These are phyloP conservation scores for Onychorhynchus coronatus DNA, from an alignment of 2,113 vertebrate genomes.

Conservation along the genomic window DNA sequence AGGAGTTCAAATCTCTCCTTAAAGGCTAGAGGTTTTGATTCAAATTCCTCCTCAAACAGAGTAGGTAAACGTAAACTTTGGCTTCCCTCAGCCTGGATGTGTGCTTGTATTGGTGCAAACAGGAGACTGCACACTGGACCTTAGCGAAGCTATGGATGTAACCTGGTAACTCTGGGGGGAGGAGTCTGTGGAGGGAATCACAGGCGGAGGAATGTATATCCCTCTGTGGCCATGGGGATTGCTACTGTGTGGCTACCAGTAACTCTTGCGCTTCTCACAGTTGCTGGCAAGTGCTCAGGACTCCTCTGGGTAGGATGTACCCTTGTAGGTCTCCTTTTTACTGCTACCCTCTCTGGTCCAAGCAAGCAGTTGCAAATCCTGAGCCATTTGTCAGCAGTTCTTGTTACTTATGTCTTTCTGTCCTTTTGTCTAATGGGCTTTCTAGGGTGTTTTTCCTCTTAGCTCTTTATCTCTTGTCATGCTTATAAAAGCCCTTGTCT, in stretches of 20 bases:
- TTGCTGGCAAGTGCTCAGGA: rapidly evolving
- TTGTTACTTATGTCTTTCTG: neutral
- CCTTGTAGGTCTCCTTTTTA: neutral
- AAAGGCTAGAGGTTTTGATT: neutral
- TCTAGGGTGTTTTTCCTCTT: conserved; percentile 9
- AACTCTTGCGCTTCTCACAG: neutral
- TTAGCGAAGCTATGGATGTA: neutral
- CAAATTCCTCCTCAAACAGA: neutral
- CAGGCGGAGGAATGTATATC: neutral
- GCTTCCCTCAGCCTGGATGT: neutral
- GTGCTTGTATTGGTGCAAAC: neutral
- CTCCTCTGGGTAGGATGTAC: neutral
- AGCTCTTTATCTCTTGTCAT: neutral
- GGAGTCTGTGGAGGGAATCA: rapidly evolving
- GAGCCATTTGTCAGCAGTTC: neutral
- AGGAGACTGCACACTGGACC: rapidly evolving
- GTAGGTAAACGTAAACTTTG: neutral
- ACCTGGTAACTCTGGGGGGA: neutral
- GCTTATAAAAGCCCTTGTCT: neutral
- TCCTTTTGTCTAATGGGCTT: neutral
- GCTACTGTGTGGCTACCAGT: neutral
- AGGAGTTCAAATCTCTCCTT: neutral
- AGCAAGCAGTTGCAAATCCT: neutral
- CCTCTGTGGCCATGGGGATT: neutral
- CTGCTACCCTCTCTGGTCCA: neutral